These are phyloP conservation scores for Leucosticte australis DNA, from an alignment of 2,113 vertebrate genomes.

Conservation along the genomic window DNA sequence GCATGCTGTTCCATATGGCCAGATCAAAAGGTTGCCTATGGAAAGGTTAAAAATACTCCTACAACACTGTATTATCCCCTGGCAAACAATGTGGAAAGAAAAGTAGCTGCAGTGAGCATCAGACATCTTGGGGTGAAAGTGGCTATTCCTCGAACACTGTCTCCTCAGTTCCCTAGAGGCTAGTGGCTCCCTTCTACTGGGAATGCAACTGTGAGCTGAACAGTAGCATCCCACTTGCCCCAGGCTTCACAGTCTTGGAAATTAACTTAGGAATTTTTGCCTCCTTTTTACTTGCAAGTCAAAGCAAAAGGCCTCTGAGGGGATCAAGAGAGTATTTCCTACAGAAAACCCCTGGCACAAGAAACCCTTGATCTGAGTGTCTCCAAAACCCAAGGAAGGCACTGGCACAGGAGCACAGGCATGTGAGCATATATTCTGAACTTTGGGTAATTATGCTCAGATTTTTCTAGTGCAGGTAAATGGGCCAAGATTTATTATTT, in stretches of 20 bases:
- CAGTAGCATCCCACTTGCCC: background rate
- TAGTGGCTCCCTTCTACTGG: background rate
- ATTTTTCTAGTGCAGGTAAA: background rate
- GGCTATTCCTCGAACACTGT: background rate
- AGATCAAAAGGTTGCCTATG: background rate
- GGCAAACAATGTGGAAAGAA: background rate
- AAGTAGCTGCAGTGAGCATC: background rate
- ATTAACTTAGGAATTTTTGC: background rate
- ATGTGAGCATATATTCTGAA: background rate
- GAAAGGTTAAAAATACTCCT: background rate
- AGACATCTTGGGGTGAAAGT: background rate
- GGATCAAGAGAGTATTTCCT: background rate
- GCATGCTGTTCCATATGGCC: background rate
- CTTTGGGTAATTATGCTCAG: background rate
- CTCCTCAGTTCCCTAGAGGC: background rate
- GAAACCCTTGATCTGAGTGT: background rate
- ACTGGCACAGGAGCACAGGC: background rate
- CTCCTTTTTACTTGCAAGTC: background rate
- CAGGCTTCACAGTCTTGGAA: background rate
- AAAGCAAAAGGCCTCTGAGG: background rate
- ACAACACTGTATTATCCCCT: background rate
- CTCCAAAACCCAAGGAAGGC: background rate
- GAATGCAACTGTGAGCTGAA: background rate
- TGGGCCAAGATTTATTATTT: background rate
- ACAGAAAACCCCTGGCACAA: background rate